Evolutionary conservation across 1,140 invertebrate genomes (phyloP).

Genomic region (Drosophila kanapiae): DNA sequence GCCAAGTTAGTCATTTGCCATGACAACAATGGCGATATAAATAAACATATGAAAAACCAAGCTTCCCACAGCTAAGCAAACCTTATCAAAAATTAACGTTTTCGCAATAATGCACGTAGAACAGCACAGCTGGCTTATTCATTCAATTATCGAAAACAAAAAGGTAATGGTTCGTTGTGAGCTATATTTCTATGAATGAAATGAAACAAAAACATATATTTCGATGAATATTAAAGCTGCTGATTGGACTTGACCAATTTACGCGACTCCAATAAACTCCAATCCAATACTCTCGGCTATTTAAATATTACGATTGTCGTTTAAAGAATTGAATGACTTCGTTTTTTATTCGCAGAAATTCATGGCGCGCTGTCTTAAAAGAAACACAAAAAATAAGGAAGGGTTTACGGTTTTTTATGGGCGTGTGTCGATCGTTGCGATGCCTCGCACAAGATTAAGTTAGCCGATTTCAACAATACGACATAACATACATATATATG

Average conservation of each 20-base stretch:
- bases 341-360: slow-evolving; percentile 13
- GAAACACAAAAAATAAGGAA: neutral
- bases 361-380: slow-evolving; percentile 5
- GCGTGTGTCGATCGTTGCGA: slow-evolving; percentile 4
- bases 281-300: neutral
- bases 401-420: slow-evolving; percentile 4
- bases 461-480: neutral
- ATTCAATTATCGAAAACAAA: slow-evolving; percentile 10
- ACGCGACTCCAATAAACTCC: slow-evolving; percentile 7
- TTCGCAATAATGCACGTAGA: slow-evolving; percentile 1
- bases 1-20: neutral
- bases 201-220: neutral
- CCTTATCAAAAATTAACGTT: slow-evolving; percentile 7
- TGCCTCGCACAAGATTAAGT: slow-evolving; percentile 12
- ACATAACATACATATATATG: neutral
- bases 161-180: neutral
- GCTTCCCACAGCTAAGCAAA: neutral
- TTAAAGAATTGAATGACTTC: slow-evolving; percentile 1
- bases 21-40: neutral
- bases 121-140: slow-evolving; percentile 9
- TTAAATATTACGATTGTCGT: slow-evolving; percentile 17
- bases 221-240: slow-evolving; percentile 5
- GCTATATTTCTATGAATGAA: slow-evolving; percentile 1
- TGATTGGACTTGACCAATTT: slow-evolving; percentile 5
- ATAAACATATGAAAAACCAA: neutral